Evolutionary conservation across 2,113 vertebrate species (phyloP), one percentile per base, ranked within the genome.

Genomic region (Sceloporus undulatus): DNA sequence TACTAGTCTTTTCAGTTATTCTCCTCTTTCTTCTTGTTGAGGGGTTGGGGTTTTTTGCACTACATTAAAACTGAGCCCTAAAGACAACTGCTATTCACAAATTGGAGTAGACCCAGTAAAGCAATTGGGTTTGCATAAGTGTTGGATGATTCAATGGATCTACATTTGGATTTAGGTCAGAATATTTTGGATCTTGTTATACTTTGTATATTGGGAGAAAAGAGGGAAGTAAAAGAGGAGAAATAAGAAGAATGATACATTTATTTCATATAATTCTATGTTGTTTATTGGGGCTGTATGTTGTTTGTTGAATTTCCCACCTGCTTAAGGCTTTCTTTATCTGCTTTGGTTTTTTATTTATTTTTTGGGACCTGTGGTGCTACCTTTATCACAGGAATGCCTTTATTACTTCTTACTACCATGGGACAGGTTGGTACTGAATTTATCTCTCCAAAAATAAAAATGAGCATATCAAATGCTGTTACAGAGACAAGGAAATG

Each of bases 191-290:
- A 80, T 86, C 83, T 87, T 93, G 68, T 92, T 87, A 86, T 38
- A 29, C 79, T 90, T 59, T 59, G 56, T 59, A 59, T 59, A 59
- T 59, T 59, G 56, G 56, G 56, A 2, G 56, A 59, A 59, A 59
- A 59, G 9, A 14, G 56, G 9, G 56, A 59, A 13, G 14, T 59
- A 59, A 59, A 59, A 14, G 10, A 59, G 10, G 10, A 59, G 14
- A 59, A 74, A 91, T 68, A 93, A 87, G 87, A 25, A 85, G 90
- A 88, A 92, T 88, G 29, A 88, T 82, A 91, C 87, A 87, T 92
- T 94, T 92, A 74, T 88, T 92, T 80, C 89, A 95, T 86, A 90
- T 93, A 80, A 85, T 65, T 76, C 18, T 81, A 56, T 70, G 8
- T 56, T 82, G 42, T 21, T 88, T 25, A 88, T 89, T 68, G 66